Percentiles rank a stretch among this genome's conserved stretches.
These are phyloP conservation scores for Danaus plexippus DNA, from an alignment of 1,140 invertebrate genomes.

Conservation along the genomic window DNA sequence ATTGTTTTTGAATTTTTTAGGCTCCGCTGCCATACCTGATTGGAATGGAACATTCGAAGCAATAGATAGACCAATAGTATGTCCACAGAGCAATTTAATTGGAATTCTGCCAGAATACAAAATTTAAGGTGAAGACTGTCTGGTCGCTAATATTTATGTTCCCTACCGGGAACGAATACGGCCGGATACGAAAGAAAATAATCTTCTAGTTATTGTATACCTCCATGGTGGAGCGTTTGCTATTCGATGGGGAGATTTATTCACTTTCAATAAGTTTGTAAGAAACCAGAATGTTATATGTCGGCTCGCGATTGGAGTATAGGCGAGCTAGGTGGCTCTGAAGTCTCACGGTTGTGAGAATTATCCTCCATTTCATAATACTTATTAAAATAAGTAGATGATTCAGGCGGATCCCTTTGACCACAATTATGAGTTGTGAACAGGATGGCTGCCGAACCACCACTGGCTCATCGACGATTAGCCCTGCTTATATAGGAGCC, in stretches of 20 bases:
- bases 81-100: constrained; percentile 20
- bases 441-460: too few species aligned
- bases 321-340: too few species aligned
- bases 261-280: constrained; percentile 8
- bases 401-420: too few species aligned
- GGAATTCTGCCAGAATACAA: background rate
- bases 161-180: too few species aligned
- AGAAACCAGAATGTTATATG: constrained; percentile 8
- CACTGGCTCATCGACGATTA: too few species aligned
- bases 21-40: constrained; percentile 25
- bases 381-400: too few species aligned
- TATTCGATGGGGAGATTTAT: constrained; percentile 7
- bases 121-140: constrained; percentile 8
- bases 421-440: too few species aligned
- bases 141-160: constrained; percentile 17
- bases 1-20: constrained; percentile 16
- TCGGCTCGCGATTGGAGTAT: too few species aligned
- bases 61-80: constrained; percentile 22
- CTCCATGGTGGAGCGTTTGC: constrained; percentile 13
- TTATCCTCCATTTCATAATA: too few species aligned
- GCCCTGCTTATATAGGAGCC: too few species aligned
- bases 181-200: constrained; percentile 6
- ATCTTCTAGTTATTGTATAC: constrained; percentile 14
- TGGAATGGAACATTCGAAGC: constrained; percentile 24
- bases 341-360: too few species aligned